A percentile compares a stretch with the other conserved stretches of the same genome.
These are phyloP conservation scores for Hirudo medicinalis DNA, from an alignment of 1,140 invertebrate genomes.

Conservation along the genomic window DNA sequence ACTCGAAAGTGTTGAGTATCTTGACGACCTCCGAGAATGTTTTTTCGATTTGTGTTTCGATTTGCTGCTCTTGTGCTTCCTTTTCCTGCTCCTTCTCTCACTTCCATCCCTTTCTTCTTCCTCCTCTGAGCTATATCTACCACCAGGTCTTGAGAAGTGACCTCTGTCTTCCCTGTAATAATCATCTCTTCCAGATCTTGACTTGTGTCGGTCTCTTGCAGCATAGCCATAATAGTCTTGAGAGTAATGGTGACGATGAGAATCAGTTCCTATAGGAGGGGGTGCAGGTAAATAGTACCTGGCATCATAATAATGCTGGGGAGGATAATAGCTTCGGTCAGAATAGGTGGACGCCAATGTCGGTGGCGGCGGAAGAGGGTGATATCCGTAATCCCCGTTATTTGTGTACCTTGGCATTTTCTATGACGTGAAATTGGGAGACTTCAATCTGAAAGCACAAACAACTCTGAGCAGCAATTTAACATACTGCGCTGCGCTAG, in stretches of 20 bases:
- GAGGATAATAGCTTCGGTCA: background rate
- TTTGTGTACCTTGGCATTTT: background rate
- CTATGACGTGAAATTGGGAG: no score
- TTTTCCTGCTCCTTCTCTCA: constrained; percentile 2
- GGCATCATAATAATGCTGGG: background rate
- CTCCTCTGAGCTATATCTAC: background rate
- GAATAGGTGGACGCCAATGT: background rate
- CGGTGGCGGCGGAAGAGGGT: background rate
- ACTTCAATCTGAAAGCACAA: no score
- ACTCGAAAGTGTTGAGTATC: background rate
- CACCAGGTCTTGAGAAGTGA: background rate
- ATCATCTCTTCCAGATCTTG: constrained; percentile 3
- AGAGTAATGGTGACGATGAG: constrained; percentile 3
- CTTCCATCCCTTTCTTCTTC: background rate
- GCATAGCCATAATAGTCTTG: background rate
- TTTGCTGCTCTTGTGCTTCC: constrained; percentile 7
- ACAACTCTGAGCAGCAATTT: no score
- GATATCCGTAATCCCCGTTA: background rate
- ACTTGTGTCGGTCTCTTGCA: background rate
- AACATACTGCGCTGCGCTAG: no score
- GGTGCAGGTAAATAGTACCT: constrained; percentile 12
- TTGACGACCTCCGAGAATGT: background rate
- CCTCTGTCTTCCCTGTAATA: background rate
- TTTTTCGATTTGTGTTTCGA: constrained; percentile 12
- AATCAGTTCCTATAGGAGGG: background rate